Base-by-base conservation (phyloP, 2,113 vertebrate species). In the Platysternon megacephalum region DNA sequence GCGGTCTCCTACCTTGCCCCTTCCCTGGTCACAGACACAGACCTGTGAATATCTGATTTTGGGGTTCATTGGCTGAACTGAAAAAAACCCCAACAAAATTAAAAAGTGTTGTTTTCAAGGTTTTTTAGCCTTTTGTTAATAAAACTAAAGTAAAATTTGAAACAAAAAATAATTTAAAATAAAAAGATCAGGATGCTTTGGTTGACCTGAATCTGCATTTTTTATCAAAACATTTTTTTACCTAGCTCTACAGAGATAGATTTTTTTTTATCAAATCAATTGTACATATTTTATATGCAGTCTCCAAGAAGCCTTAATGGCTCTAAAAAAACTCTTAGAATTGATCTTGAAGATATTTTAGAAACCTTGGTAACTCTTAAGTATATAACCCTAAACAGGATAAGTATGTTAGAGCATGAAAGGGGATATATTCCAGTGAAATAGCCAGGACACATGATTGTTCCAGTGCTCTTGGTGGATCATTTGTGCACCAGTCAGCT, bases 251-350 rank as follows among this genome's bases (percentile, higher is more conserved):
- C 13, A 65, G 11, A 29, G 28, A 32, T 29, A 32, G 56, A 61
- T 35, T 35, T 65, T 65, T 65, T 65, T 65, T 65, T 6, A 17
- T 65, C 58, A 61, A 14, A 61, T 32, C 32, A 35, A 65, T 65
- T 32, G 29, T 32, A 6, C n/a, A 24, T 13, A 61, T 83, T 22
- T 88, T 65, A 39, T 0, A 0, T 87, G 82, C 14, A 11, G 13
- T 68, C 46, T 46, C 58, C 28, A 46, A 65, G 58, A 92, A 55
- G 85, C 85, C 29, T 51, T 39, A 17, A 13, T 19, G 35, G 53
- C 35, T 91, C 44, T 88, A 51, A 82, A 53, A 61, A 79, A 93
- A 46, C 72, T 95, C 87, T 87, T 96, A 72, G 35, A 16, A 72
- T 72, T 39, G 22, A 72, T 22, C 35, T 19, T 39, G n/a, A 19